Base-by-base conservation (phyloP, 2,113 vertebrate species). In the Perognathus longimembris region DNA sequence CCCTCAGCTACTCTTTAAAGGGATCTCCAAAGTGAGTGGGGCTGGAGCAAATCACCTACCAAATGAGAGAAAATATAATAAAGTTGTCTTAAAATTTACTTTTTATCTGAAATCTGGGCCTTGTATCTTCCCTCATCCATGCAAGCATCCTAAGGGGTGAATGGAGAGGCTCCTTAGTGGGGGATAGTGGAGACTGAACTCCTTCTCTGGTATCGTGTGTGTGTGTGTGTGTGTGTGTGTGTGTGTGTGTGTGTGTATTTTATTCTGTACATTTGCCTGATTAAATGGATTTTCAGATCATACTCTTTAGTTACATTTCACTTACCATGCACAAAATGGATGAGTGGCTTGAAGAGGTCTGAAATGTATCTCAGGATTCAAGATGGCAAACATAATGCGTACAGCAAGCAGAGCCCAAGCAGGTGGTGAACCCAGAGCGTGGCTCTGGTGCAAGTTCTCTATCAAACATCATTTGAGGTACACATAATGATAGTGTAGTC, bases 221-320 rank as follows among this genome's bases (percentile, higher is more conserved):
- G 45, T 45, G 42, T 45, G 42, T 45, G 42, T 45, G 42, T 45
- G 42, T 45, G 45, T 45, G 45, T 45, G 45, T 45, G 45, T 45
- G 45, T 45, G 45, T 45, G 45, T 45, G 45, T 45, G 45, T 45
- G 45, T 45, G 45, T 45, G 45, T 45, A 12, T 45, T 45, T 12
- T 45, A 11, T 83, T 81, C 50, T 75, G 57, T 63, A 64, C 7
- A 14, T 40, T 92, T 77, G 5, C 14, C 28, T 36, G 18, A 61
- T 57, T 45, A 80, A 84, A 50, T 84, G 26, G 30, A 69, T 71
- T 89, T 84, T 57, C 5, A 59, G 80, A 57, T 87, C 71, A n/a
- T 88, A 21, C 50, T 26, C 69, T 32, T 69, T 17, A 12, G 32
- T 83, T 45, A 22, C 8, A 38, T 84, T 28, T 92, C 74, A 88